These are phyloP conservation scores for Leptopilina syphax DNA, from an alignment of 2,888 invertebrate genomes.

Conservation along the genomic window DNA sequence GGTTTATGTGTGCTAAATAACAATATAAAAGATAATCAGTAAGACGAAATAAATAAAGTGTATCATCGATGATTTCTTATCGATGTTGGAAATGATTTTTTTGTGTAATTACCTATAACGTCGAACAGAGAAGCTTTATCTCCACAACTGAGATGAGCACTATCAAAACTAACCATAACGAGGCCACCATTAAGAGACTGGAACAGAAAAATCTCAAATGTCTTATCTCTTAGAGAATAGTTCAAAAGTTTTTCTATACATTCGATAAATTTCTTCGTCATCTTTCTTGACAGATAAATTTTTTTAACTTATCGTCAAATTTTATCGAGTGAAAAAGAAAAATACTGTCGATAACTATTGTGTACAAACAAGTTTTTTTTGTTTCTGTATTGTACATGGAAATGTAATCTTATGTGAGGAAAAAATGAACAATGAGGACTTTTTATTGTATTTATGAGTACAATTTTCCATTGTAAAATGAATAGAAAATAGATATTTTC, in stretches of 20 bases:
- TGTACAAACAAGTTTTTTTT: too few species aligned
- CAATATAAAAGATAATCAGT: slow-evolving; percentile 7
- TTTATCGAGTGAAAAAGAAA: not conserved
- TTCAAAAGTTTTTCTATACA: slow-evolving; percentile 1
- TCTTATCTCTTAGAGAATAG: not conserved
- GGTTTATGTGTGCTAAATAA: slow-evolving; percentile 80
- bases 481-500: too few species aligned
- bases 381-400: too few species aligned
- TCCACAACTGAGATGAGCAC: slow-evolving; percentile 80
- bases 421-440: too few species aligned
- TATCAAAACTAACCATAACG: slow-evolving; percentile 84
- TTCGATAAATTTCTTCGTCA: not conserved
- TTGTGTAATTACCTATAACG: slow-evolving; percentile 79
- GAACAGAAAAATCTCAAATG: slow-evolving; percentile 38
- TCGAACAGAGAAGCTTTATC: slow-evolving; percentile 80
- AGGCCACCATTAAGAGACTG: slow-evolving; percentile 82
- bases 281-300: not conserved
- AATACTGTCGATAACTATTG: too few species aligned
- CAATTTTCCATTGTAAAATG: too few species aligned
- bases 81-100: slow-evolving; percentile 19
- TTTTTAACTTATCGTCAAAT: too few species aligned
- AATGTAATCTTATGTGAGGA: too few species aligned
- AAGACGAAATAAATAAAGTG: not conserved
- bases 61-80: not conserved
- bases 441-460: too few species aligned